Conservation (phyloP, 1,140 invertebrate genomes). For the Nylanderia fulva region DNA sequence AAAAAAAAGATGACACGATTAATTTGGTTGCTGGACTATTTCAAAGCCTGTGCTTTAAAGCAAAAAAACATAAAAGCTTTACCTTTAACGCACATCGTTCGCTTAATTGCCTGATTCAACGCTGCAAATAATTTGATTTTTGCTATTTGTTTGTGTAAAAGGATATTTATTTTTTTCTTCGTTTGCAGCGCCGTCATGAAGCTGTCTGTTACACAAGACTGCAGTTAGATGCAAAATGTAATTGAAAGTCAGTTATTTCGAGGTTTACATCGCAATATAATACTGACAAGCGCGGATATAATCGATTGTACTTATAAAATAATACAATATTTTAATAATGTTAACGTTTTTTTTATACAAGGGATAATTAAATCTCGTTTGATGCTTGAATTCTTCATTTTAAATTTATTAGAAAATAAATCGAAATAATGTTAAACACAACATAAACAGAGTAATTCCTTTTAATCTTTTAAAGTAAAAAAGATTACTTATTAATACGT, state of each 20-base stretch:
- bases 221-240: conserved; percentile 10
- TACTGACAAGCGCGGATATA: neutral
- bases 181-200: neutral
- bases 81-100: conserved; percentile 26
- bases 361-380: neutral
- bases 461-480: no score
- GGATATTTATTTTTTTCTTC: conserved; percentile 28
- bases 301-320: neutral
- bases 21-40: neutral
- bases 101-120: conserved; percentile 31
- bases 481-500: no score
- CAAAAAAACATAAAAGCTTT: neutral
- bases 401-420: neutral
- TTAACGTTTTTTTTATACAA: neutral
- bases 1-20: neutral
- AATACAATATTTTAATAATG: neutral
- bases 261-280: conserved; percentile 8
- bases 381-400: neutral
- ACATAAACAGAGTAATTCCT: neutral
- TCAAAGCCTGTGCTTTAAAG: neutral
- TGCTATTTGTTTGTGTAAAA: conserved; percentile 24
- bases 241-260: conserved; percentile 9
- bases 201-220: conserved; percentile 29
- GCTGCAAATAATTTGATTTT: conserved; percentile 43
- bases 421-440: neutral